Conservation (phyloP, 2,113 vertebrate genomes). For the Erinaceus europaeus region DNA sequence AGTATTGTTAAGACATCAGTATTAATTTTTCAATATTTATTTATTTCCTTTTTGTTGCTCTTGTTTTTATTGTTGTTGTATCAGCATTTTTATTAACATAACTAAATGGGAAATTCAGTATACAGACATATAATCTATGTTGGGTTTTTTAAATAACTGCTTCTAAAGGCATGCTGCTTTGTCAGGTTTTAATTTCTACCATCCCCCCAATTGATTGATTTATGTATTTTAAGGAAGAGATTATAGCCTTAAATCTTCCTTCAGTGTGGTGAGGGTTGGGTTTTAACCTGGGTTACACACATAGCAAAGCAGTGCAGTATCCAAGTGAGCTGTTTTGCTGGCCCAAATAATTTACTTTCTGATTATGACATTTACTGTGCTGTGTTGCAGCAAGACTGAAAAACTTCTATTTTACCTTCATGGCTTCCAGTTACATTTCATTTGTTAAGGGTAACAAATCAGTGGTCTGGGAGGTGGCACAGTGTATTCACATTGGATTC, state of each 20-base stretch:
- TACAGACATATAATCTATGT: not conserved
- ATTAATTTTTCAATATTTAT: too few species aligned
- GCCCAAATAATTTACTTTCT: conserved; percentile 12
- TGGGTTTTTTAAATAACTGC: conserved; percentile 23
- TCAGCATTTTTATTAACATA: conserved; percentile 28
- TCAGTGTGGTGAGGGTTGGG: too few species aligned
- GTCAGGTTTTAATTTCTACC: too few species aligned
- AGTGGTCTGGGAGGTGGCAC: too few species aligned
- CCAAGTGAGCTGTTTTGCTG: not conserved
- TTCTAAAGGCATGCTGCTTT: not conserved
- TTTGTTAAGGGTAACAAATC: not conserved
- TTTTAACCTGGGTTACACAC: too few species aligned
- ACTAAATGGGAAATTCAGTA: conserved; percentile 22
- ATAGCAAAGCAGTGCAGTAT: too few species aligned
- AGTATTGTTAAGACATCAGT: not conserved
- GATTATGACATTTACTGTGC: not conserved
- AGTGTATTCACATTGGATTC: too few species aligned
- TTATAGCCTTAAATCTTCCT: too few species aligned
- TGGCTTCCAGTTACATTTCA: not conserved
- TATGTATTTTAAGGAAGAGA: too few species aligned
- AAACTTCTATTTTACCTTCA: conserved; percentile 13
- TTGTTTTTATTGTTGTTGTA: too few species aligned
- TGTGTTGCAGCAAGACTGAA: not conserved
- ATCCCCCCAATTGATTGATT: too few species aligned
- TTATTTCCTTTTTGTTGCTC: too few species aligned